Evolutionary conservation across 2,888 invertebrate species (phyloP), one percentile per base, ranked within the genome.

Genomic region (Andrena marginata): DNA sequence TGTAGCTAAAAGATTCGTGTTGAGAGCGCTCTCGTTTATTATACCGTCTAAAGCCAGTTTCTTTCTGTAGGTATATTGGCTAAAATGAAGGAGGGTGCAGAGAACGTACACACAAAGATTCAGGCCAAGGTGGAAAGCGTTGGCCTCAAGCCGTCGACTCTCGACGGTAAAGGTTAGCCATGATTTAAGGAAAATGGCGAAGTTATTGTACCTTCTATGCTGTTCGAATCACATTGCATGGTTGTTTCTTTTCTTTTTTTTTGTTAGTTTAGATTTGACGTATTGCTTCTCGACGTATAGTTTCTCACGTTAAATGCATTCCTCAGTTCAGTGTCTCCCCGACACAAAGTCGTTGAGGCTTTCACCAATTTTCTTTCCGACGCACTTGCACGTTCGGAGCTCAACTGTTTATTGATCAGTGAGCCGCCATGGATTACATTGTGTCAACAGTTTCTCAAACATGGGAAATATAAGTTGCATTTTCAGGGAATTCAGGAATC

Each of bases 41-140:
- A 49, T 56, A 23, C 26, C 67, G 20, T 83, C 77, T 88, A 89
- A 85, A 89, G 65, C 69, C 42, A 70, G 76, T 89, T 89, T 89
- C 68, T 93, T 93, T 90, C 93, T 93, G 35, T 94, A 97, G 98
- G 98, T 94, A 97, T 99, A 92, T 95, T 99, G 90, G 98, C 98
- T 76, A 99, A 98, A 95, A 98, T 99, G 96, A 99, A 99, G 95
- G 99, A 99, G 94, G 98, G 98, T 67, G 99, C 99, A 0, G 99
- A 99, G 94, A 98, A 96, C 87, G 97, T 99, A 90, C 98, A 98
- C 91, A 98, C 98, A 78, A 98, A 98, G 94, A 96, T 99, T 79
- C 99, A 99, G 95, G 98, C 98, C 0, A 98, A 98, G 94, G 98
- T 98, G 16, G 99, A 99, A 91, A 97, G 97, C 92, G 96, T 96